Percentiles rank a stretch among this genome's conserved stretches.
Conservation (phyloP, 2,888 invertebrate genomes). For the Hypsopygia costalis region DNA sequence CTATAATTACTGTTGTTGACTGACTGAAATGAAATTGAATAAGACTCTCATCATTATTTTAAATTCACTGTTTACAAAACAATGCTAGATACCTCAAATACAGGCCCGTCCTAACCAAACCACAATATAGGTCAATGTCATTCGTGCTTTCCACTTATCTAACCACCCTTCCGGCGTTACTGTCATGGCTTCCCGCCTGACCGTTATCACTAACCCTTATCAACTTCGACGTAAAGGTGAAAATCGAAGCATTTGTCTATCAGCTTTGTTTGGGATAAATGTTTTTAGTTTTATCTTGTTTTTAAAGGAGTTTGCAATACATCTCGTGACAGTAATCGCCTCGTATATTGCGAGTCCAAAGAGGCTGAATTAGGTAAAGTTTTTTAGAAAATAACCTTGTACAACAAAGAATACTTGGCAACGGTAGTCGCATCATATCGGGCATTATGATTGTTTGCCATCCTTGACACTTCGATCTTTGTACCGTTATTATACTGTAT, state of each 20-base stretch:
- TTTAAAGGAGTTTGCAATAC: background rate
- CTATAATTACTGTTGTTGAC: no score
- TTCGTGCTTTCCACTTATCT: slow-evolving; percentile 4
- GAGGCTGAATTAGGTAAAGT: no score
- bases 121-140: slow-evolving; percentile 10
- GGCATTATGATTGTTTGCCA: no score
- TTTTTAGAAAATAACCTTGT: no score
- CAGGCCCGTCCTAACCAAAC: background rate
- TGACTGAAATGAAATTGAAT: no score
- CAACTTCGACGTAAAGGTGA: slow-evolving; percentile 7
- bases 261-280: slow-evolving; percentile 1
- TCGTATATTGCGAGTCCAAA: no score
- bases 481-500: no score
- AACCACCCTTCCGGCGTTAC: slow-evolving; percentile 1
- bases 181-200: slow-evolving; percentile 1
- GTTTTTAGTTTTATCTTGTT: slow-evolving; percentile 2
- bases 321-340: no score
- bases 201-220: slow-evolving; percentile 8
- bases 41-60: background rate
- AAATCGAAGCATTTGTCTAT: slow-evolving; percentile 5
- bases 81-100: background rate
- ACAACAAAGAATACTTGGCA: no score
- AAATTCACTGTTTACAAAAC: background rate
- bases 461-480: no score
- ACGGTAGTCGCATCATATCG: no score